Percentiles rank a stretch among this genome's conserved stretches.
phyloP scores from a whole-genome alignment of 1,140 invertebrate genomes.

The Drosophila nikananu region DNA sequence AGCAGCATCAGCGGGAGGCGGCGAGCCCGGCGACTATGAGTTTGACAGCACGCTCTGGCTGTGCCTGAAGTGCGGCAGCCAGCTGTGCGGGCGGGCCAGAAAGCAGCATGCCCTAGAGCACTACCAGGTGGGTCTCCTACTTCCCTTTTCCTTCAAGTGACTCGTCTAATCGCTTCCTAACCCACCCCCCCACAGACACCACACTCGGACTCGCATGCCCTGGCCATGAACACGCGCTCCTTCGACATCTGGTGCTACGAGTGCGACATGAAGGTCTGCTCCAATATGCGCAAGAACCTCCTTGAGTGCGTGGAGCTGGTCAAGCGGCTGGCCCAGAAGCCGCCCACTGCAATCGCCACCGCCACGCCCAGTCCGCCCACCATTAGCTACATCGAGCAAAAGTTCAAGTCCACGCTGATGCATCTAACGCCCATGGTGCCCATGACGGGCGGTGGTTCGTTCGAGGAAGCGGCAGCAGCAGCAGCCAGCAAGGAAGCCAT shows the following conservation, averaged over 20 bases:
- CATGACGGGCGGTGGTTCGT: slow-evolving; percentile 40
- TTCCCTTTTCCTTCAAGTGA: too few species aligned
- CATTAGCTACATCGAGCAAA: slow-evolving; percentile 68
- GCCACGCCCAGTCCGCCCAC: slow-evolving; percentile 23
- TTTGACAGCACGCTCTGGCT: slow-evolving; percentile 89
- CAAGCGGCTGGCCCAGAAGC: slow-evolving; percentile 86
- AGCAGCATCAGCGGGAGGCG: background rate
- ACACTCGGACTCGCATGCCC: slow-evolving; percentile 90
- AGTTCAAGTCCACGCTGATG: slow-evolving; percentile 52
- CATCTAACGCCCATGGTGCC: slow-evolving; percentile 60
- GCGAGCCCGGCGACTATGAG: slow-evolving; percentile 85
- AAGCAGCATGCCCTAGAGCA: slow-evolving; percentile 92
- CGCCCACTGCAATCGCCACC: slow-evolving; percentile 18
- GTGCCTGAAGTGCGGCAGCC: slow-evolving; percentile 90
- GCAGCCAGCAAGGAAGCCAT: slow-evolving; percentile 32
- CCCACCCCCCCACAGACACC: slow-evolving; percentile 86
- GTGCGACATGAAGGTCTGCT: slow-evolving; percentile 88
- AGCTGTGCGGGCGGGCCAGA: slow-evolving; percentile 90
- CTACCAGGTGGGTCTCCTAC: slow-evolving; percentile 85
- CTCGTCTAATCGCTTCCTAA: background rate
- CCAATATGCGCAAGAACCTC: slow-evolving; percentile 88
- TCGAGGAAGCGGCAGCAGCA: background rate
- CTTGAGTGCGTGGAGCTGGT: slow-evolving; percentile 88
- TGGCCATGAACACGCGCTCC: slow-evolving; percentile 90
- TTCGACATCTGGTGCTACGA: slow-evolving; percentile 92